Evolutionary conservation across 2,888 invertebrate genomes (phyloP).

Genomic region (Andrena haemorrhoa): DNA sequence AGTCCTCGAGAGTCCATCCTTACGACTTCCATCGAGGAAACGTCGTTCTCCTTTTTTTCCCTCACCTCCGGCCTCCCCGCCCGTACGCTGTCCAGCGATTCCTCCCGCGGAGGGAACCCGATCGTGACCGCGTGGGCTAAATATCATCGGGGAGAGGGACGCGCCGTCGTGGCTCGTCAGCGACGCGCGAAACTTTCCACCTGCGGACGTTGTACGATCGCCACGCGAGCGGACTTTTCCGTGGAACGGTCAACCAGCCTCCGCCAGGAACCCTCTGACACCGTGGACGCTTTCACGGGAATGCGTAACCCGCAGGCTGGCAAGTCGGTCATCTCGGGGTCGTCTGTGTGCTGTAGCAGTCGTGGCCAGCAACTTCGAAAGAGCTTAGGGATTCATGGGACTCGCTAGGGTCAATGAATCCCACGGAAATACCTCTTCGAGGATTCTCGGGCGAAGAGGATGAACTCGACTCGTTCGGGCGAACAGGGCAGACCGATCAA

Average conservation of each 20-base stretch:
- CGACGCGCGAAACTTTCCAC: conserved; percentile 55
- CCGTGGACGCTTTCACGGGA: conserved; percentile 51
- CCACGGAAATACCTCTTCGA: conserved; percentile 15
- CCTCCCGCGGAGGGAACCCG: conserved; percentile 7
- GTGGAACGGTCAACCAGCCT: conserved; percentile 7
- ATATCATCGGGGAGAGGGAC: conserved; percentile 18
- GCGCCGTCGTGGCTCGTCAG: not conserved
- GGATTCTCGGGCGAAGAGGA: conserved; percentile 21
- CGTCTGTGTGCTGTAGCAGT: conserved; percentile 2
- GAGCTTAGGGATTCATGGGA: no score
- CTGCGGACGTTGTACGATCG: not conserved
- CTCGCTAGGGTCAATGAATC: conserved; percentile 16
- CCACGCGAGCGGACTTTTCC: conserved; percentile 47
- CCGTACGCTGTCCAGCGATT: not conserved
- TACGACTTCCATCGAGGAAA: conserved; percentile 30
- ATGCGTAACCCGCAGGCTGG: conserved; percentile 5
- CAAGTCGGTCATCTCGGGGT: conserved; percentile 17
- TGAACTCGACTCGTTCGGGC: conserved; percentile 16
- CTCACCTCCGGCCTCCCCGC: not conserved
- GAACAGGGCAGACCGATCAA: conserved; percentile 14
- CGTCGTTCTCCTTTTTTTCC: conserved; percentile 6
- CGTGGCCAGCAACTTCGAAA: not conserved
- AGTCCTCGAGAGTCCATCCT: conserved; percentile 39
- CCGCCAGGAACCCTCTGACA: conserved; percentile 36
- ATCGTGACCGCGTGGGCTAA: conserved; percentile 19